Evolutionary conservation across 2,113 vertebrate genomes (phyloP).

Genomic region (Cebidichthys violaceus): DNA sequence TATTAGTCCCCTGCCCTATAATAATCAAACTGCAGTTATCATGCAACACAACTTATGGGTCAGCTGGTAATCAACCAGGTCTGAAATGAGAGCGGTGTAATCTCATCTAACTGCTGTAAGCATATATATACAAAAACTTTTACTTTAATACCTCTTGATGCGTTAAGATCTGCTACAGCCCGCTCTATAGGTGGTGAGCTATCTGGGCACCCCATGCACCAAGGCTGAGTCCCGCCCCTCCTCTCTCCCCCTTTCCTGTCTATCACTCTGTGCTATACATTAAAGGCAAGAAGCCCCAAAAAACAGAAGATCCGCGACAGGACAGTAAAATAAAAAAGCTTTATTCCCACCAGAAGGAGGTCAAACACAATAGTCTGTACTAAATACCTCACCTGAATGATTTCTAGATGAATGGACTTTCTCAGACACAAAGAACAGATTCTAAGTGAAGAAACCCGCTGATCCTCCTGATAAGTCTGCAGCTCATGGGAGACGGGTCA

Average conservation of each 20-base stretch:
- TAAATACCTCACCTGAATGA: background rate
- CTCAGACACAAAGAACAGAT: background rate
- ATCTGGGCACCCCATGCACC: background rate
- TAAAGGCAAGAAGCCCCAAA: background rate
- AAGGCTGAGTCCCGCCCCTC: too few relatives aligned
- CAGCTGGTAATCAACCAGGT: background rate
- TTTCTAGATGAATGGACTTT: background rate
- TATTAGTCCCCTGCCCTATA: background rate
- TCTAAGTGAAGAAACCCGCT: background rate
- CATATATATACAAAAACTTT: background rate
- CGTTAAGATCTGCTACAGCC: background rate
- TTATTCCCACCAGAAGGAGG: too few relatives aligned
- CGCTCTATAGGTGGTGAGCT: background rate
- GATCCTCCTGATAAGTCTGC: background rate
- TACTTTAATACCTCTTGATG: background rate
- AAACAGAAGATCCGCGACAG: background rate
- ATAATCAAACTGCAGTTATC: background rate
- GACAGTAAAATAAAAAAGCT: background rate
- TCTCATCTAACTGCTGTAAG: background rate
- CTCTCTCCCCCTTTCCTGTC: too few relatives aligned
- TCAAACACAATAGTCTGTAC: background rate
- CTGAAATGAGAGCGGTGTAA: background rate
- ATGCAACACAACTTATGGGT: background rate
- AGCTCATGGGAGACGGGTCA: constrained; percentile 4
- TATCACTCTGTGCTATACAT: too few relatives aligned